Percentiles rank a stretch among this genome's conserved stretches.
Evolutionary conservation across 2,888 invertebrate species (phyloP).

Genomic region (Xestobium rufovillosum): DNA sequence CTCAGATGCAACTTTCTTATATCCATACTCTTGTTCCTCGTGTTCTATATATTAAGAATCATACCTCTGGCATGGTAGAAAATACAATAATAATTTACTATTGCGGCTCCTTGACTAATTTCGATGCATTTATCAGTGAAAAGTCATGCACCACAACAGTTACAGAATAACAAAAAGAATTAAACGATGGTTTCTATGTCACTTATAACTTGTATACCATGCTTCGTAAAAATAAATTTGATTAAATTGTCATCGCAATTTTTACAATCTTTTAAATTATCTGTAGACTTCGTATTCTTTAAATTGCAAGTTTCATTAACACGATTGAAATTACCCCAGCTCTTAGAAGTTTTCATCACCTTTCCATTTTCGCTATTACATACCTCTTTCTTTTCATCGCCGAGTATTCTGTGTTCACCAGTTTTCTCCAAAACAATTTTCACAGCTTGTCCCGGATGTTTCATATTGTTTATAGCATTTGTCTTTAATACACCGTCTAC

Average conservation of each 20-base stretch:
- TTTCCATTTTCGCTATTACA: constrained; percentile 23
- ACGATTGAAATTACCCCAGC: constrained; percentile 36
- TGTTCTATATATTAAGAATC: no score
- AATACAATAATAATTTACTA: no score
- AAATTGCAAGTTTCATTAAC: constrained; percentile 23
- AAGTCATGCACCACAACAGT: no score
- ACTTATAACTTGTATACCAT: constrained; percentile 71
- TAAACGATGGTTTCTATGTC: constrained; percentile 68
- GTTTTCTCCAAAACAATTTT: constrained; percentile 55
- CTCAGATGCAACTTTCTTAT: no score
- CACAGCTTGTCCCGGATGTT: constrained; percentile 66
- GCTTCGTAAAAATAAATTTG: constrained; percentile 66
- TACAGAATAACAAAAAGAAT: no score
- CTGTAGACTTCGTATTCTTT: constrained; percentile 31
- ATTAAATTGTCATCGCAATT: constrained; percentile 49
- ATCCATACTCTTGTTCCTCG: no score
- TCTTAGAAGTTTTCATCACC: constrained; percentile 40
- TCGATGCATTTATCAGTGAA: no score
- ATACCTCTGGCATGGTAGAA: no score
- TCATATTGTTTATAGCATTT: constrained; percentile 31
- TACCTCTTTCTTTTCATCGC: constrained; percentile 29
- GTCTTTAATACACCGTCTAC: constrained; percentile 33
- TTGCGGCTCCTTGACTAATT: no score
- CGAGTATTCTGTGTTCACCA: constrained; percentile 41
- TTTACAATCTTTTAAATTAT: constrained; percentile 47